These are phyloP conservation scores for Ophion slaviceki DNA, from an alignment of 2,888 invertebrate genomes.

Conservation along the genomic window DNA sequence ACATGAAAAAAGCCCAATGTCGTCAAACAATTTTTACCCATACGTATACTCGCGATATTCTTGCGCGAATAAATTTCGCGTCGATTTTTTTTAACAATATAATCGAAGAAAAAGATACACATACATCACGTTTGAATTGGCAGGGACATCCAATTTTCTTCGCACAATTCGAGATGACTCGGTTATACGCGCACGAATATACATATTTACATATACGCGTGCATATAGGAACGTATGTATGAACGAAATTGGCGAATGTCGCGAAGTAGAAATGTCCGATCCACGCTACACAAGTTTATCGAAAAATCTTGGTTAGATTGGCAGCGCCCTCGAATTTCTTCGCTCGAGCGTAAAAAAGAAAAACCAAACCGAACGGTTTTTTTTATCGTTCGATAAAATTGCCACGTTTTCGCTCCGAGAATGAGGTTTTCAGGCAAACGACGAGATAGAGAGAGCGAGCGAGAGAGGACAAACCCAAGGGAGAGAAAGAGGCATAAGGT, in stretches of 20 bases:
- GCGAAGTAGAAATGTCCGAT: slow-evolving; percentile 27
- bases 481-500: no score
- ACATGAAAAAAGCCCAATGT: slow-evolving; percentile 22
- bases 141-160: slow-evolving; percentile 49
- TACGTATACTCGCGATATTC: background rate
- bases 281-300: slow-evolving; percentile 34
- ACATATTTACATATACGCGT: background rate
- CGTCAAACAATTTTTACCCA: slow-evolving; percentile 11
- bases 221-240: background rate
- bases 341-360: slow-evolving; percentile 13
- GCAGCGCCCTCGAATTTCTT: slow-evolving; percentile 6
- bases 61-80: slow-evolving; percentile 30
- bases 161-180: slow-evolving; percentile 29
- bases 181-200: background rate
- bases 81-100: slow-evolving; percentile 41
- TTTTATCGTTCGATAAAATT: slow-evolving; percentile 59
- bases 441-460: slow-evolving; percentile 16
- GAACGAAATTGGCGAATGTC: slow-evolving; percentile 41
- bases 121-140: slow-evolving; percentile 24
- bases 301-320: slow-evolving; percentile 23
- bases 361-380: slow-evolving; percentile 26
- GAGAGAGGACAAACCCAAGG: background rate
- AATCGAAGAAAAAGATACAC: slow-evolving; percentile 18
- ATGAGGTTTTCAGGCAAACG: slow-evolving; percentile 54
- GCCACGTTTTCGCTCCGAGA: slow-evolving; percentile 37